These are phyloP conservation scores for Globodera ellingtonae DNA, from an alignment of 1,140 invertebrate genomes.

Conservation along the genomic window DNA sequence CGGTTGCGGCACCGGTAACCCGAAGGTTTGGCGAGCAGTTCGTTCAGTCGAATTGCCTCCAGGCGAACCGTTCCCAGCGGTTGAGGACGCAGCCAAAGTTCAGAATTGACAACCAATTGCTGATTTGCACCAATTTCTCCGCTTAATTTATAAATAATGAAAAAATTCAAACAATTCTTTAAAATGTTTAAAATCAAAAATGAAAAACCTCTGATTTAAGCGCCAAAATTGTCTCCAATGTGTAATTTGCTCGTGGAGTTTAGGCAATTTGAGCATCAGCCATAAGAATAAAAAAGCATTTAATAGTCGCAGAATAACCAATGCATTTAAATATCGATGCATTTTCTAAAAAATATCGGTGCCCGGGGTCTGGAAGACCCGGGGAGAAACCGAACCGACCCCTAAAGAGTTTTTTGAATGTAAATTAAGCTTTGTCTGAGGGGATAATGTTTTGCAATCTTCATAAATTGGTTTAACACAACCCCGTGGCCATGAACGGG, in stretches of 20 bases:
- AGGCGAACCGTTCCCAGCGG: background rate
- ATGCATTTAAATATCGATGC: background rate
- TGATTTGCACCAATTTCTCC: too few relatives aligned
- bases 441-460: too few relatives aligned
- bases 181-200: background rate
- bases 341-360: background rate
- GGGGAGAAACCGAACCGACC: too few relatives aligned
- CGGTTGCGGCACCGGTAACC: background rate
- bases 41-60: conserved; percentile 22
- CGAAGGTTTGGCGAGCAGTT: conserved; percentile 3
- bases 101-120: too few relatives aligned
- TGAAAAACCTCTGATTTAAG: background rate
- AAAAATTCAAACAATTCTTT: too few relatives aligned
- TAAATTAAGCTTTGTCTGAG: too few relatives aligned
- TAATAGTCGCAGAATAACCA: background rate
- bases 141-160: too few relatives aligned
- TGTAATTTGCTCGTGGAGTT: background rate
- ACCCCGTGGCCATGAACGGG: background rate
- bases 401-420: too few relatives aligned
- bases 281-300: background rate
- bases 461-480: background rate
- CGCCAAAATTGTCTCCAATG: background rate
- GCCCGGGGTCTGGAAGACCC: too few relatives aligned
- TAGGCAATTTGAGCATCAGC: background rate
- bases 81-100: too few relatives aligned